Conservation (phyloP, 2,888 invertebrate species). For the Apotomis capreana region DNA sequence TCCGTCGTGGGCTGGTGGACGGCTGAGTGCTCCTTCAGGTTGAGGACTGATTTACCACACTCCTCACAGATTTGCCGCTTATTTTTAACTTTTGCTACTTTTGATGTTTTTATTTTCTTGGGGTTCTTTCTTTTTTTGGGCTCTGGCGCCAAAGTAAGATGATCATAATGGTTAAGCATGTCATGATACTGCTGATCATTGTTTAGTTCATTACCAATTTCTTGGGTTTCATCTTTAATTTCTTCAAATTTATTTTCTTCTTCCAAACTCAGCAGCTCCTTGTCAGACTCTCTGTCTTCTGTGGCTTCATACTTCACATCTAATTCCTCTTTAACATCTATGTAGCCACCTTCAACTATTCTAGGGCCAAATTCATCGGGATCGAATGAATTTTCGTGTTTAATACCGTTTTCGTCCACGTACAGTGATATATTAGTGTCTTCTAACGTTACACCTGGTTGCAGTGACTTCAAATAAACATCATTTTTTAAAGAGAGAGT, state of each 20-base stretch:
- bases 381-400: slow-evolving; percentile 41
- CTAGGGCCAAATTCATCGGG: slow-evolving; percentile 37
- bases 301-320: slow-evolving; percentile 38
- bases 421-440: slow-evolving; percentile 50
- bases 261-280: slow-evolving; percentile 66
- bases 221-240: slow-evolving; percentile 50
- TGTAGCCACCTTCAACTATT: slow-evolving; percentile 43
- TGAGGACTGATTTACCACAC: slow-evolving; percentile 66
- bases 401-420: slow-evolving; percentile 38
- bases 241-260: slow-evolving; percentile 58
- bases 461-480: slow-evolving; percentile 53
- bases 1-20: slow-evolving; percentile 54
- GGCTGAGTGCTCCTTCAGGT: slow-evolving; percentile 60
- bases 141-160: slow-evolving; percentile 1
- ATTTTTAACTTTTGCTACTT: slow-evolving; percentile 37
- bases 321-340: slow-evolving; percentile 49
- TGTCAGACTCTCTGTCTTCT: slow-evolving; percentile 59
- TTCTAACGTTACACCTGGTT: slow-evolving; percentile 26
- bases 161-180: too few species aligned
- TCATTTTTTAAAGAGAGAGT: slow-evolving; percentile 63
- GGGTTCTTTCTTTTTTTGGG: not conserved
- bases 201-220: slow-evolving; percentile 53
- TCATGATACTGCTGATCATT: not conserved
- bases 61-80: slow-evolving; percentile 64
- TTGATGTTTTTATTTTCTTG: slow-evolving; percentile 45